Base-by-base conservation (phyloP, 2,113 vertebrate species). In the Oreochromis spilurus region DNA sequence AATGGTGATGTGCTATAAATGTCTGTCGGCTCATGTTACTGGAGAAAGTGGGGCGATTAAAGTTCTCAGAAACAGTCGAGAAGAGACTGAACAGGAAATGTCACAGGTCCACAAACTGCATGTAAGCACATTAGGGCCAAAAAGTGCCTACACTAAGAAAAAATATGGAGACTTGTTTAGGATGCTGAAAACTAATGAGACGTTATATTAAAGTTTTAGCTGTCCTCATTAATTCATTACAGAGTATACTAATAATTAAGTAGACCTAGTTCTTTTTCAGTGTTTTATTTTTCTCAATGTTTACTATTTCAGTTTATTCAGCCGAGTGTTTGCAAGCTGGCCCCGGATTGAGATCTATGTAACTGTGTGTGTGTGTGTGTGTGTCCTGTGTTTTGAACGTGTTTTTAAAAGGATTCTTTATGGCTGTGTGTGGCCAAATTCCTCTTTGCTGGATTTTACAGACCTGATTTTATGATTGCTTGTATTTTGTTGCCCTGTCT, bases 61-160 rank as follows among this genome's bases (percentile, higher is more conserved):
- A 85, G 57, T 54, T 60, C 45, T 16, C 38, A 36, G 21, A 29
- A 50, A 26, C 43, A 50, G 45, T n/a, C 70, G 31, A 17, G 10
- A 50, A 26, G 26, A 79, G 19, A 50, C 40, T 36, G 24, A 57
- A 57, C n/a, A 13, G 17, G 50, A 70, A 38, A n/a, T 13, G 34
- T 89, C 67, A 72, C 21, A 79, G 67, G 70, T 83, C 81, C 48
- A 75, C 29, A 43, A 84, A 72, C 26, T n/a, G 79, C 86, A 79
- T n/a, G 81, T 50, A 86, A 93, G 89, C 90, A 92, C 91, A 91
- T 89, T 54, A 38, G 50, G 90, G 86, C 84, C 57, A 89, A 84
- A 92, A 95, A 95, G 96, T 96, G 95, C 95, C 95, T 96, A 79
- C 90, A 91, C 89, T 87, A 72, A 88, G 88, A 13, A 67, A 38